Evolutionary conservation across 2,797 vertebrate genomes (phyloP), one percentile per base, ranked within the genome.

Genomic region (Peromyscus aztecus): DNA sequence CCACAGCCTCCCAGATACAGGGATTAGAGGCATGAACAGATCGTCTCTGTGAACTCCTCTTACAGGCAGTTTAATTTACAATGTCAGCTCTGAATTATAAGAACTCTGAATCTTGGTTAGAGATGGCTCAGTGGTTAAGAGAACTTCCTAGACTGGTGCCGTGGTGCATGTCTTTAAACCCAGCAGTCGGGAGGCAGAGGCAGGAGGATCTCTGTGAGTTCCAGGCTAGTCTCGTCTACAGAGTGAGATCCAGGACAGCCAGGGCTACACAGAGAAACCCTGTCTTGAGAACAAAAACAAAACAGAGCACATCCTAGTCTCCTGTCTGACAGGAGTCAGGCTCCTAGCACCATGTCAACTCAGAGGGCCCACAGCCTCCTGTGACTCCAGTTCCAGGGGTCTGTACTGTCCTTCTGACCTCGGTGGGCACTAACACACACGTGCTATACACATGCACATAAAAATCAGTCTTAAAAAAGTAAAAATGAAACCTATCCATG

Each of bases 31-130:
- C 5, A 4, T 0, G n/a, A 43, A 55, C 2, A 55, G 52, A 23
- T 27, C 37, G 31, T 10, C 52, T 52, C 34, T 14, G 12, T 29
- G 11, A 31, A 40, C 31, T 96, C 76, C 77, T 76, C 21, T 63
- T 94, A 57, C 90, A 85, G 75, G 52, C 59, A 83, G 46, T 37
- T 88, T 86, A 49, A 37, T 90, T 90, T 89, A 94, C 7, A 80
- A 57, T 10, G 23, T 61, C 87, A 78, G 69, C 24, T 52, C 86
- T 89, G 12, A 95, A 93, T 69, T 90, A 0, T 19, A 93, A 93
- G 13, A 94, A 40, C 90, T 23, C 43, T 77, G 37, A 93, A 86
- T 17, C 27, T 84, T 21, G 69, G 52, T 23, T 43, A 88, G 69
- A 88, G 52, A 59, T 43, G 69, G n/a, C 27, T 75, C 69, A 75